These are phyloP conservation scores for Parazoanthus swiftii DNA, from an alignment of 92 coral and sea anemone genomes.

Conservation along the genomic window DNA sequence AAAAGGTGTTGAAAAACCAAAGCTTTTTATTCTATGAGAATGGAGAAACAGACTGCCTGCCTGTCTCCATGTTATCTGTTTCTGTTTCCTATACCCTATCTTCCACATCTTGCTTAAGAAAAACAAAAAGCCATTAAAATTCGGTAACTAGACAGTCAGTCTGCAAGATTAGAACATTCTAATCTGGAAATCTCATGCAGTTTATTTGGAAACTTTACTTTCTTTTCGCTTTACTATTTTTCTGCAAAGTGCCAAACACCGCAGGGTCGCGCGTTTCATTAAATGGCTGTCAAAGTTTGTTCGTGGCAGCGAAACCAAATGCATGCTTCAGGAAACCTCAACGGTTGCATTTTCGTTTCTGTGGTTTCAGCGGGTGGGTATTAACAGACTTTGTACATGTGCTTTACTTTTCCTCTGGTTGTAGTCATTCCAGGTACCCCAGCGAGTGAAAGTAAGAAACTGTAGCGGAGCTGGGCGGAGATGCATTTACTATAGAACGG, in stretches of 20 bases:
- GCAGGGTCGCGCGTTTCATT: background rate
- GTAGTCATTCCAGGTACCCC: too few relatives aligned
- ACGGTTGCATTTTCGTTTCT: too few relatives aligned
- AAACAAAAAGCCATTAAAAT: too few relatives aligned
- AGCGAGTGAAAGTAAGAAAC: too few relatives aligned
- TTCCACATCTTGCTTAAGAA: background rate
- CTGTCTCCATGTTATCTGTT: slow-evolving; percentile 1
- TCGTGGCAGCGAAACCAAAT: background rate
- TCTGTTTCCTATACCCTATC: background rate
- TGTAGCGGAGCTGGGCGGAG: too few relatives aligned
- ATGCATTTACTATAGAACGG: too few relatives aligned
- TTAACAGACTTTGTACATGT: too few relatives aligned
- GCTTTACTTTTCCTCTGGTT: too few relatives aligned
- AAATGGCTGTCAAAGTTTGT: background rate
- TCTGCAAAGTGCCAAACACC: background rate
- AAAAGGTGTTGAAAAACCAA: background rate
- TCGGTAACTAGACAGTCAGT: background rate
- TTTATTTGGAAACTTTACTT: background rate
- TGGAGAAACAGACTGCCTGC: slow-evolving; percentile 3
- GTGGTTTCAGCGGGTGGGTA: too few relatives aligned
- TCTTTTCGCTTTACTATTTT: background rate
- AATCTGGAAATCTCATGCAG: background rate
- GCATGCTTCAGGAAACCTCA: background rate
- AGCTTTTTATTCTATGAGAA: background rate
- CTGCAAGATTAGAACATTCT: background rate